Conservation (phyloP, 2,888 invertebrate genomes). For the Aelia acuminata region DNA sequence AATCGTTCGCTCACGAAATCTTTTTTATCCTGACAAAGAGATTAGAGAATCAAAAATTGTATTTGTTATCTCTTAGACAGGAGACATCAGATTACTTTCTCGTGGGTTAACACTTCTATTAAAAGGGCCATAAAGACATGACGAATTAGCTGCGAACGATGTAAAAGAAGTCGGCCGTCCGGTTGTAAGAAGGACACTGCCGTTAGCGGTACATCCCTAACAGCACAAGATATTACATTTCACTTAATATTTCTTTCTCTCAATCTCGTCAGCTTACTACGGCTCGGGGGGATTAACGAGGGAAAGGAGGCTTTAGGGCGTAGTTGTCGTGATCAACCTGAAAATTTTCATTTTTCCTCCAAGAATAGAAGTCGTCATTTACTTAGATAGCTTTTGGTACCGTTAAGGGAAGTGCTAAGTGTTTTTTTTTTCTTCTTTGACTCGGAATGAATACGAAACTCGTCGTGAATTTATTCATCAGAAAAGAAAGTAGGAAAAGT, state of each 20-base stretch:
- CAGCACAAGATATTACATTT: constrained; percentile 8
- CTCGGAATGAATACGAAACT: not conserved
- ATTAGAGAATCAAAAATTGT: not conserved
- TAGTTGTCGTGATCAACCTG: not conserved
- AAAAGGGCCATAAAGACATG: not conserved
- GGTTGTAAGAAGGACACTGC: not conserved
- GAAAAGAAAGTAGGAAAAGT: not conserved
- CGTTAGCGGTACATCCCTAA: not conserved
- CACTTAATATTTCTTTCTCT: constrained; percentile 10
- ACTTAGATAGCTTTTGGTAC: not conserved
- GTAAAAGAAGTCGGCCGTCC: not conserved
- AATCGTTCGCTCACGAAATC: not conserved
- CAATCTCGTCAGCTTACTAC: not conserved
- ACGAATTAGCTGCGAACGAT: not conserved
- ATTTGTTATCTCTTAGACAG: not conserved
- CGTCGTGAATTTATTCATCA: not conserved
- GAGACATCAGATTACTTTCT: not conserved
- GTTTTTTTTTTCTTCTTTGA: not conserved
- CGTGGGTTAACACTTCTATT: not conserved
- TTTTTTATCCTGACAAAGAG: not conserved
- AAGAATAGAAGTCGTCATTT: not conserved
- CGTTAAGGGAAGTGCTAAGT: not conserved
- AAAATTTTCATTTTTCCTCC: not conserved
- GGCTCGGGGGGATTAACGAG: not conserved
- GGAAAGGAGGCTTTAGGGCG: not conserved